Percentiles rank a stretch among this genome's conserved stretches.
Conservation (phyloP, 2,888 invertebrate species). For the Cosmia pyralina region DNA sequence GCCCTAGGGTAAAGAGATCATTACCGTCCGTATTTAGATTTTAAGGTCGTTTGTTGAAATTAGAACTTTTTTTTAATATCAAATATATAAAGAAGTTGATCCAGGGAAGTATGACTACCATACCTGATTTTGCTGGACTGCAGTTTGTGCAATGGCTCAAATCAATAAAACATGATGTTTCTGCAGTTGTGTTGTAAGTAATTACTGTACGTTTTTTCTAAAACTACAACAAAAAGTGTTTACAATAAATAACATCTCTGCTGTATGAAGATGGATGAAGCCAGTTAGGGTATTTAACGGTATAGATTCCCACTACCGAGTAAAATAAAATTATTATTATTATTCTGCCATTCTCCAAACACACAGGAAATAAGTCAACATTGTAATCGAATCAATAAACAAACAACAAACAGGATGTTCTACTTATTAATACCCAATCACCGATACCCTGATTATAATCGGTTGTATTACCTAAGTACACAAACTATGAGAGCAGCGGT, state of each 20-base stretch:
- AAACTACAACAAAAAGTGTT: not conserved
- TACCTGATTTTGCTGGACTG: too few species aligned
- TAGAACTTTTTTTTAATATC: slow-evolving; percentile 3
- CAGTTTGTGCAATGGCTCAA: not conserved
- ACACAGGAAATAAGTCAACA: slow-evolving; percentile 20
- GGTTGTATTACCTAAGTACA: not conserved
- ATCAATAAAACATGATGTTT: not conserved
- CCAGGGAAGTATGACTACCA: not conserved
- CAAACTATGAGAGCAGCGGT: too few species aligned
- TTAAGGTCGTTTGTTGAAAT: slow-evolving; percentile 22
- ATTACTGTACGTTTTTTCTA: not conserved
- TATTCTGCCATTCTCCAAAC: not conserved
- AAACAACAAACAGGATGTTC: slow-evolving; percentile 21
- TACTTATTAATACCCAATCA: slow-evolving; percentile 41
- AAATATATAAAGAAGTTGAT: not conserved
- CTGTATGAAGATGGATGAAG: not conserved
- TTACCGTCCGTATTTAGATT: slow-evolving; percentile 20
- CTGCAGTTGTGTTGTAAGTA: not conserved
- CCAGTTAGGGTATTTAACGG: not conserved
- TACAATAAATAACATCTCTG: not conserved
- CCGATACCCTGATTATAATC: slow-evolving; percentile 11
- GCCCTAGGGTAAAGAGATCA: slow-evolving; percentile 13
- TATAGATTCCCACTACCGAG: not conserved
- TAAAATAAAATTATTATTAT: slow-evolving; percentile 15
- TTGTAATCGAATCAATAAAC: slow-evolving; percentile 38